These are phyloP conservation scores for Xanthorhoe spadicearia DNA, from an alignment of 2,888 invertebrate genomes.

Conservation along the genomic window DNA sequence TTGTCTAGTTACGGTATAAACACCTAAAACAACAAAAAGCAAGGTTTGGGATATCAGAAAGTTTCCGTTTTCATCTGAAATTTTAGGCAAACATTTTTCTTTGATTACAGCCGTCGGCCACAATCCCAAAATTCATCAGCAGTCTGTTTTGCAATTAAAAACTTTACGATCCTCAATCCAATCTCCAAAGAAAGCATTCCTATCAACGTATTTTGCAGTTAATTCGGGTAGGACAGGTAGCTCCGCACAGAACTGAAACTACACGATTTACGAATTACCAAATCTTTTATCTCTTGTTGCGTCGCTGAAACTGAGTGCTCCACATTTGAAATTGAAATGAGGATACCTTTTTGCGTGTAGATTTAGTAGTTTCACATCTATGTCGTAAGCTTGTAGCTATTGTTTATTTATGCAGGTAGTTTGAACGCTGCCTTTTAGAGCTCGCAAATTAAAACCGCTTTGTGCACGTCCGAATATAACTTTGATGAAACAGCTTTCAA, in stretches of 20 bases:
- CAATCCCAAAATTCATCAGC: slow-evolving; percentile 22
- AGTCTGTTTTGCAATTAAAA: slow-evolving; percentile 27
- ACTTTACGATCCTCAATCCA: slow-evolving; percentile 19
- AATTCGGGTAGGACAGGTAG: slow-evolving; percentile 9
- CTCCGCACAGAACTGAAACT: slow-evolving; percentile 11
- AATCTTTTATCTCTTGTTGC: background rate
- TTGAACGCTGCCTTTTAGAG: slow-evolving; percentile 21
- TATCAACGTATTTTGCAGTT: slow-evolving; percentile 22
- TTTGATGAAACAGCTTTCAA: slow-evolving; percentile 29
- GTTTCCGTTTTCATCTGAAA: slow-evolving; percentile 9
- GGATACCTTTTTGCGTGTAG: background rate
- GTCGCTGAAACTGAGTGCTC: background rate
- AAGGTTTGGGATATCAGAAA: slow-evolving; percentile 4
- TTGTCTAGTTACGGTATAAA: too few species aligned
- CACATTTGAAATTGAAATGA: background rate
- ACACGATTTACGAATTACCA: background rate
- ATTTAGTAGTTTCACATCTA: slow-evolving; percentile 9
- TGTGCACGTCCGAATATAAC: slow-evolving; percentile 36
- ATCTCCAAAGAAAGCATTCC: slow-evolving; percentile 24
- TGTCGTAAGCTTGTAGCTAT: background rate
- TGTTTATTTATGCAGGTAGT: slow-evolving; percentile 22
- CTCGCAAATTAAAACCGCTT: slow-evolving; percentile 36
- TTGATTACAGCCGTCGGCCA: slow-evolving; percentile 25
- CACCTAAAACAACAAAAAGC: too few species aligned
- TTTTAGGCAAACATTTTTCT: slow-evolving; percentile 29